Conservation (phyloP, 1,140 invertebrate genomes). For the Musca domestica region DNA sequence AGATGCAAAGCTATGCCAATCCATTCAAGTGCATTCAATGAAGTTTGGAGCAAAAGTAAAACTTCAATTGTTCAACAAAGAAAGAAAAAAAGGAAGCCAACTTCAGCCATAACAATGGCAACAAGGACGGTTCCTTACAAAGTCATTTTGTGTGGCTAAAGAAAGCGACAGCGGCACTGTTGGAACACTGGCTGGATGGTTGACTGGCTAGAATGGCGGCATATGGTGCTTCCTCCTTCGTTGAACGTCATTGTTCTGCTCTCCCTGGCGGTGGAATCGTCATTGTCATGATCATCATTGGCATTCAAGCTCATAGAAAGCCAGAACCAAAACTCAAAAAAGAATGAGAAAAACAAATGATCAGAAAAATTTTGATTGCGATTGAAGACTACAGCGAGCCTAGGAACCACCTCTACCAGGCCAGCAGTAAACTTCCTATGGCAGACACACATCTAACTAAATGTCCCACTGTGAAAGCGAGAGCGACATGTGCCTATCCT, state of each 20-base stretch:
- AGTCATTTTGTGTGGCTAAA: not conserved
- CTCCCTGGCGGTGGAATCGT: constrained; percentile 16
- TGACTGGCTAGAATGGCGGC: too few species aligned
- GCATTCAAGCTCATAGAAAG: not conserved
- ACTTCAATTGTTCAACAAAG: too few species aligned
- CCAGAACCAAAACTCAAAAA: not conserved
- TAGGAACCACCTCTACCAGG: not conserved
- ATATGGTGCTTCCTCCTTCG: not conserved
- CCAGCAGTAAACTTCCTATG: not conserved
- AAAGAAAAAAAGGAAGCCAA: too few species aligned
- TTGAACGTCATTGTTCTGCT: not conserved
- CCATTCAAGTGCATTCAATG: constrained; percentile 2
- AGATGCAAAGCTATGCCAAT: not conserved
- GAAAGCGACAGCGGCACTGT: too few species aligned
- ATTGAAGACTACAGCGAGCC: constrained; percentile 17
- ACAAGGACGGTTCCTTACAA: constrained; percentile 20
- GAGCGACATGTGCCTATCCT: constrained; percentile 29
- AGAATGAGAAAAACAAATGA: not conserved
- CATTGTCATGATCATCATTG: constrained; percentile 7
- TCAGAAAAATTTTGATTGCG: constrained; percentile 26
- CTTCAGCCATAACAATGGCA: constrained; percentile 11
- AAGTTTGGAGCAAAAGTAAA: too few species aligned
- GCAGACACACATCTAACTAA: constrained; percentile 11
- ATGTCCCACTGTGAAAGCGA: constrained; percentile 23
- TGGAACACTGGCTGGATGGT: too few species aligned